These are phyloP conservation scores for Diabrotica virgifera DNA, from an alignment of 1,140 invertebrate species.

Conservation along the genomic window DNA sequence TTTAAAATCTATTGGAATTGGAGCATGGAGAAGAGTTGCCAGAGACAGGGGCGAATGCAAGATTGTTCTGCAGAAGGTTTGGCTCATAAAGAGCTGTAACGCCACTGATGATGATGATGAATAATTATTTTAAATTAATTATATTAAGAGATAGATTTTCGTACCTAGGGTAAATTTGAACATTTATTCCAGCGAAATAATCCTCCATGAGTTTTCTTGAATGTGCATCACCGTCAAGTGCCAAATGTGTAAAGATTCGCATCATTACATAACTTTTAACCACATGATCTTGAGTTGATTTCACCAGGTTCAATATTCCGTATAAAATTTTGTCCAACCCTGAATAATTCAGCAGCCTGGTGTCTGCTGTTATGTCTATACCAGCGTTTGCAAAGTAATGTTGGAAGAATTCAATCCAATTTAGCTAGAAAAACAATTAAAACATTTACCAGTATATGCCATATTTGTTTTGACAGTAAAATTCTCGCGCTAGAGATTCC, in stretches of 20 bases:
- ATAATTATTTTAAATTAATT: too few relatives aligned
- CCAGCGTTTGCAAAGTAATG: slow-evolving; percentile 28
- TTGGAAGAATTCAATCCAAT: slow-evolving; percentile 42
- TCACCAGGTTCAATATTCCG: slow-evolving; percentile 37
- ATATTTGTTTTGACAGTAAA: too few relatives aligned
- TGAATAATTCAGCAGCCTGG: slow-evolving; percentile 21
- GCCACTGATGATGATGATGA: too few relatives aligned
- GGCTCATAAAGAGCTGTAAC: too few relatives aligned
- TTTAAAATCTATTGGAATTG: too few relatives aligned
- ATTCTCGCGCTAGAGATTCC: too few relatives aligned
- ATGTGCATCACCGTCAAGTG: slow-evolving; percentile 36
- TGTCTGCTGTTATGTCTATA: slow-evolving; percentile 31
- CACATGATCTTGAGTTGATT: slow-evolving; percentile 28
- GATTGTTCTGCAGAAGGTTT: too few relatives aligned
- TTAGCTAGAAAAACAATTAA: slow-evolving; percentile 40
- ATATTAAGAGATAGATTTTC: too few relatives aligned
- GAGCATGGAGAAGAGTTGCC: too few relatives aligned
- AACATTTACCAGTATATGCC: too few relatives aligned
- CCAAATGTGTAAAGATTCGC: slow-evolving; percentile 35
- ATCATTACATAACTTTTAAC: slow-evolving; percentile 41
- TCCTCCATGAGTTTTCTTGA: slow-evolving; percentile 32
- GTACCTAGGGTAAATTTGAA: slow-evolving; percentile 14
- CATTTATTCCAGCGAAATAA: slow-evolving; percentile 26
- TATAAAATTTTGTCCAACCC: slow-evolving; percentile 25
- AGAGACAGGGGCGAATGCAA: too few relatives aligned